These are phyloP conservation scores for Cyprinodon variegatus DNA, from an alignment of 2,113 vertebrate species.

Conservation along the genomic window DNA sequence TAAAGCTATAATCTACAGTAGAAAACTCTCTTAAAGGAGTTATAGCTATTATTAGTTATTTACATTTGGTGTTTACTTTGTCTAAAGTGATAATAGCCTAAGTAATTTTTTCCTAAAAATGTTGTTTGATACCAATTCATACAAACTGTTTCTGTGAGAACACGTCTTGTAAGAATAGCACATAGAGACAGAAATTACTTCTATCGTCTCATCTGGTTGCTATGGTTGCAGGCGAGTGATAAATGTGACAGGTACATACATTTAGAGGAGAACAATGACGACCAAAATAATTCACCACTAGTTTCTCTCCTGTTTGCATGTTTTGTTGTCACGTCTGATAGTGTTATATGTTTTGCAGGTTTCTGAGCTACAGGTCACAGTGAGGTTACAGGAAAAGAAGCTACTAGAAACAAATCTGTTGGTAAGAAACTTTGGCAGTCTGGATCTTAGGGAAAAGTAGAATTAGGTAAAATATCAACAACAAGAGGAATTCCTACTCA, in stretches of 20 bases:
- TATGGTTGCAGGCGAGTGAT: constrained; percentile 42
- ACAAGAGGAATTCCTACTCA: too few species aligned
- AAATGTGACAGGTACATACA: background rate
- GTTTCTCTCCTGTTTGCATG: constrained; percentile 21
- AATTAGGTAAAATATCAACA: background rate
- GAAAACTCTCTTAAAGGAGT: too few species aligned
- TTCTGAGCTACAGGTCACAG: constrained; percentile 35
- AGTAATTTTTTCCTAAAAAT: too few species aligned
- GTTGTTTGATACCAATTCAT: too few species aligned
- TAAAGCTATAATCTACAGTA: too few species aligned
- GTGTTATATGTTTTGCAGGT: constrained; percentile 14
- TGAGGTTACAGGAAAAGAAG: constrained; percentile 29
- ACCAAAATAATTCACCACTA: background rate
- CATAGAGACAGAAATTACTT: background rate
- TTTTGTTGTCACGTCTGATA: background rate
- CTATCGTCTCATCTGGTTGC: constrained; percentile 31
- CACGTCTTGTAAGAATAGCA: too few species aligned
- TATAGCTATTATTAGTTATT: too few species aligned
- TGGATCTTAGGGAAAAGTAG: constrained; percentile 15
- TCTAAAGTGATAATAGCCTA: too few species aligned
- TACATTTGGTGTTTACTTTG: too few species aligned
- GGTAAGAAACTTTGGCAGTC: constrained; percentile 15
- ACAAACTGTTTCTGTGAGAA: too few species aligned
- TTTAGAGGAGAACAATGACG: background rate
- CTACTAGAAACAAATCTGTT: background rate